Percentiles rank a stretch among this genome's conserved stretches.
These are phyloP conservation scores for Colistium nudipinnis DNA, from an alignment of 2,113 vertebrate genomes.

Conservation along the genomic window DNA sequence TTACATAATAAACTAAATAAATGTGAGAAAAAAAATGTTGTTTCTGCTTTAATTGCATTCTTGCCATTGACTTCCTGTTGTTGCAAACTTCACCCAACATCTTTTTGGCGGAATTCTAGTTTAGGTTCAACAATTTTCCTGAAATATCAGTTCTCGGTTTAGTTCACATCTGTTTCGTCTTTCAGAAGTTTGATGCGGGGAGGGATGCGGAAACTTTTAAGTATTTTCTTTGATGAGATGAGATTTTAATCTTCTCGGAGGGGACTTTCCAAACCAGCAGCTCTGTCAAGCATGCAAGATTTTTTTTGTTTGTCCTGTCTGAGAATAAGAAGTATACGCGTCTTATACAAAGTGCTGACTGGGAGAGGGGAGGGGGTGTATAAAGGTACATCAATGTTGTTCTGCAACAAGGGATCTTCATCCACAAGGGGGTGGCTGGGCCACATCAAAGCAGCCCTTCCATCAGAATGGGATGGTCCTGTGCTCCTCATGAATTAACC, in stretches of 20 bases:
- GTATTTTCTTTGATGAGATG: slow-evolving; percentile 54
- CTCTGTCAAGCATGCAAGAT: not conserved
- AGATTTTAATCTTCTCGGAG: slow-evolving; percentile 49
- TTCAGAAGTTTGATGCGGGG: not conserved
- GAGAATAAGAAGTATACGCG: slow-evolving; percentile 6
- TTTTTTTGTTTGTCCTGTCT: slow-evolving; percentile 28
- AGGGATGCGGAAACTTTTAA: slow-evolving; percentile 5
- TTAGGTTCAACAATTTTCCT: not conserved
- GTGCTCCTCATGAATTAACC: slow-evolving; percentile 22
- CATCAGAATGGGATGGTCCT: slow-evolving; percentile 19
- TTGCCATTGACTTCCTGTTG: not conserved
- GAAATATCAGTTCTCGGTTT: not conserved
- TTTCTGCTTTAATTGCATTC: not conserved
- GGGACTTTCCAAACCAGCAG: slow-evolving; percentile 35
- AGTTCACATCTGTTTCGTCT: not conserved
- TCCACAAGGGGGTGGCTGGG: slow-evolving; percentile 67
- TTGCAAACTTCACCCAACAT: not conserved
- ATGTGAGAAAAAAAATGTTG: slow-evolving; percentile 61
- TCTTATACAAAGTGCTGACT: not conserved
- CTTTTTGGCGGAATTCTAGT: not conserved
- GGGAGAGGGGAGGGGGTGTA: slow-evolving; percentile 6
- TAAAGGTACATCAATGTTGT: slow-evolving; percentile 26
- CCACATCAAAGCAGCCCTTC: slow-evolving; percentile 48
- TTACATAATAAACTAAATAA: slow-evolving; percentile 82
- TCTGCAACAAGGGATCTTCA: slow-evolving; percentile 20